These are phyloP conservation scores for Globodera ellingtonae DNA, from an alignment of 1,140 invertebrate genomes.

Conservation along the genomic window DNA sequence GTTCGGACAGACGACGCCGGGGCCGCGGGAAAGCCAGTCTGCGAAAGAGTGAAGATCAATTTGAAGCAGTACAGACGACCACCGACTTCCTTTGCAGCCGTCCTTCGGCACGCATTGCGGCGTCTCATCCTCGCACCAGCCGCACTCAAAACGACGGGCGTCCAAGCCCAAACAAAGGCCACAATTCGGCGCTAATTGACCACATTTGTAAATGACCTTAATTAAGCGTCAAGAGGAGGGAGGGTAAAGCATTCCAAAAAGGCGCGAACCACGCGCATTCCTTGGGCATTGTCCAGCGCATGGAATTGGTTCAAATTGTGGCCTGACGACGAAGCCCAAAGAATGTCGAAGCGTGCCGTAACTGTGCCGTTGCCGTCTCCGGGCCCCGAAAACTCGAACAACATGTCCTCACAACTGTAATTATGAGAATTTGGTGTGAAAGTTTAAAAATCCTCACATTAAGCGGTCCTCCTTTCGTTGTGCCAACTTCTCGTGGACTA, in stretches of 20 bases:
- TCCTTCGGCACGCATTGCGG: slow-evolving; percentile 40
- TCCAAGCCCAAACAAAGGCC: slow-evolving; percentile 59
- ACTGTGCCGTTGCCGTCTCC: slow-evolving; percentile 58
- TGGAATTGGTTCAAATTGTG: slow-evolving; percentile 19
- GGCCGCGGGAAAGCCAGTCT: slow-evolving; percentile 33
- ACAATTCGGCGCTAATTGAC: slow-evolving; percentile 59
- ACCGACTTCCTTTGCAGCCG: slow-evolving; percentile 29
- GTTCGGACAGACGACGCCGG: slow-evolving; percentile 54
- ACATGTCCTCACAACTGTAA: slow-evolving; percentile 60
- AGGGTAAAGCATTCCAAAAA: background rate
- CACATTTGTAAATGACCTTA: slow-evolving; percentile 60
- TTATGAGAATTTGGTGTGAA: background rate
- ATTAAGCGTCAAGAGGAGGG: background rate
- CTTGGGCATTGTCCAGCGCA: slow-evolving; percentile 38
- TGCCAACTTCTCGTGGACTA: slow-evolving; percentile 58
- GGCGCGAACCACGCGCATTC: slow-evolving; percentile 25
- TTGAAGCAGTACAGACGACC: background rate
- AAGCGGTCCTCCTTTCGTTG: slow-evolving; percentile 51
- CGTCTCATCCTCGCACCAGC: slow-evolving; percentile 55
- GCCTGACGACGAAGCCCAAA: slow-evolving; percentile 40
- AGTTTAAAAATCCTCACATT: slow-evolving; percentile 33
- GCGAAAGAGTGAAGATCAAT: background rate
- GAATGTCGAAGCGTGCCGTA: slow-evolving; percentile 50
- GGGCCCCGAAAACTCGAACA: slow-evolving; percentile 52
- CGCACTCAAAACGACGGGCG: slow-evolving; percentile 54